Evolutionary conservation across 2,113 vertebrate genomes (phyloP).

Genomic region (Mustelus asterias): DNA sequence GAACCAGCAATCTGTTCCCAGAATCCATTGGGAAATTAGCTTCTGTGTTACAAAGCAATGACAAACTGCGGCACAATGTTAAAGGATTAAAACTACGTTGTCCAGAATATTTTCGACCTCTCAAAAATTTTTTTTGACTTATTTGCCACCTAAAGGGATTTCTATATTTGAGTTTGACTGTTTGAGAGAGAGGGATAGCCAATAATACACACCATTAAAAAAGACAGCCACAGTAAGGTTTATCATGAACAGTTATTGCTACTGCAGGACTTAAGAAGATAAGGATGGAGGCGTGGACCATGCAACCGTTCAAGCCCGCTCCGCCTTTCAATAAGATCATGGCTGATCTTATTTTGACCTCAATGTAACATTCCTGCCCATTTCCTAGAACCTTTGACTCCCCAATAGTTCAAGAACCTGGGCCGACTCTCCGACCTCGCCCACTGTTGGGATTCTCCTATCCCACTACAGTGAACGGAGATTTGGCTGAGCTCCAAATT

Average conservation of each 20-base stretch:
- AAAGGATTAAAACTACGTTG: background rate
- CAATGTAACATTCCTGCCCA: no score
- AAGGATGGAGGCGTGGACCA: no score
- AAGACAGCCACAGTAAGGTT: background rate
- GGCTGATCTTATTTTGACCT: no score
- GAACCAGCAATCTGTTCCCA: background rate
- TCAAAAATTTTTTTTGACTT: background rate
- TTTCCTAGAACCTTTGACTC: no score
- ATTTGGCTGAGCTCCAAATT: no score
- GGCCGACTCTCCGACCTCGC: no score
- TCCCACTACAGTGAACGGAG: no score
- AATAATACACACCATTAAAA: background rate
- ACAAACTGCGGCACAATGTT: background rate
- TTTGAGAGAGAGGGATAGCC: background rate
- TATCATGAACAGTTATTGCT: background rate
- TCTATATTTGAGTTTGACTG: background rate
- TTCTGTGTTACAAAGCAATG: no score
- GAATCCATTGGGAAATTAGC: constrained; percentile 9
- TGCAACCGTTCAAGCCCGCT: no score
- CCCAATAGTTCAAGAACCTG: no score
- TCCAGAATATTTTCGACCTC: background rate
- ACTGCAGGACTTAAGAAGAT: background rate
- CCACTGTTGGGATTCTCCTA: no score
- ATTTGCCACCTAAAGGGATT: background rate
- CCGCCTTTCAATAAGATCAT: no score